These are phyloP conservation scores for Desmodus rotundus DNA, from an alignment of 2,113 vertebrate species.

Conservation along the genomic window DNA sequence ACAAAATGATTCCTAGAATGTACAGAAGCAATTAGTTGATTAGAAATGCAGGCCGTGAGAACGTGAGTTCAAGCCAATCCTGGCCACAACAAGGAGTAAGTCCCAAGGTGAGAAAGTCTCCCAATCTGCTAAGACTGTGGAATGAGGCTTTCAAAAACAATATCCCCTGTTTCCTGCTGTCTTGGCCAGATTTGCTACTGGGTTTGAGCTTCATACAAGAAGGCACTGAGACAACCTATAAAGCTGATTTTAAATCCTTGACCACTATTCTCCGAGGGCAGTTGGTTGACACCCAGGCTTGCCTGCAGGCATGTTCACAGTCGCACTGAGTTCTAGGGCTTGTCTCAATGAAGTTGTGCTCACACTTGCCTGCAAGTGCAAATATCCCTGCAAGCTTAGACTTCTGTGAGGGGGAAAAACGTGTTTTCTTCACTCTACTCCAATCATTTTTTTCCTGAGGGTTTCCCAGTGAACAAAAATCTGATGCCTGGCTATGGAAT, in stretches of 20 bases:
- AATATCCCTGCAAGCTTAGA: background rate
- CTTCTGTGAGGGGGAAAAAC: background rate
- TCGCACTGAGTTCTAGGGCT: background rate
- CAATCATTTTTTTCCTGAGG: background rate
- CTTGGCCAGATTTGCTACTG: background rate
- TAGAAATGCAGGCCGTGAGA: background rate
- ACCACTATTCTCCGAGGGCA: background rate
- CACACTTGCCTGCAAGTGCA: fast-evolving
- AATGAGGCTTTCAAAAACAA: background rate
- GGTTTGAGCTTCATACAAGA: background rate
- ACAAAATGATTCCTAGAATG: background rate
- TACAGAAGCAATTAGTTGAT: background rate
- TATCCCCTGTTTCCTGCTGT: background rate
- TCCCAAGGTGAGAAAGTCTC: background rate
- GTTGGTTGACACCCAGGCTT: background rate
- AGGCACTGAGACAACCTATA: background rate
- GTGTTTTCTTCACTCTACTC: background rate
- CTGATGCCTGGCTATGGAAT: background rate
- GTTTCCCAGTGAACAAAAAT: background rate
- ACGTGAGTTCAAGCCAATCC: background rate
- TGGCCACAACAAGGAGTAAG: background rate
- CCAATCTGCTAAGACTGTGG: background rate
- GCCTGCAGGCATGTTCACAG: background rate
- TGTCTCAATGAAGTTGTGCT: background rate
- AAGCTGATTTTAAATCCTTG: background rate